phyloP scores from a whole-genome alignment of 1,140 invertebrate species.

The Polyergus mexicanus region DNA sequence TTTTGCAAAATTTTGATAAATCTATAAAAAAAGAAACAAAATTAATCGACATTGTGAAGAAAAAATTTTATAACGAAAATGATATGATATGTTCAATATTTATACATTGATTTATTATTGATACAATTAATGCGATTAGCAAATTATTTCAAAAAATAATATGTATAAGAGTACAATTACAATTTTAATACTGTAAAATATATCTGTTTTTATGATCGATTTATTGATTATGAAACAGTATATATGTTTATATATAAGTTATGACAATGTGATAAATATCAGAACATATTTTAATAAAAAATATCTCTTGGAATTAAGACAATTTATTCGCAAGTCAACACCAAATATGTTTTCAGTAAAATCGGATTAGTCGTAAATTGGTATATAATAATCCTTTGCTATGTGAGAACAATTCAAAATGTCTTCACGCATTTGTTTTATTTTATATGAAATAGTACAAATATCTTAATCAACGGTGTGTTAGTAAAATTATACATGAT shows the following conservation, averaged over 20 bases:
- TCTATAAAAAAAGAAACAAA: not conserved
- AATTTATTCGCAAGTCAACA: conserved; percentile 25
- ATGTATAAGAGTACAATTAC: not conserved
- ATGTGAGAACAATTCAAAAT: not conserved
- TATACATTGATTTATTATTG: not conserved
- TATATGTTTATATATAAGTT: not conserved
- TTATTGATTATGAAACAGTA: not conserved
- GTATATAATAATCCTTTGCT: not conserved
- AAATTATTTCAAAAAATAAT: conserved; percentile 7
- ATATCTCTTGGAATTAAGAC: not conserved
- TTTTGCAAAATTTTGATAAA: not conserved
- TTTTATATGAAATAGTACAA: not conserved
- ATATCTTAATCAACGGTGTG: not conserved
- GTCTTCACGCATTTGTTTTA: conserved; percentile 10
- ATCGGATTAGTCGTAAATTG: not conserved
- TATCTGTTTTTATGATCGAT: not conserved
- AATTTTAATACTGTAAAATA: not conserved
- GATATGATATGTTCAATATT: not conserved
- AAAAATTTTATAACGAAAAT: not conserved
- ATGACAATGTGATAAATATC: conserved; percentile 13
- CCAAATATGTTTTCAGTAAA: not conserved
- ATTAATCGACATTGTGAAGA: not conserved
- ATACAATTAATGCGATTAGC: not conserved
- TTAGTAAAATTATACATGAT: conserved; percentile 29
- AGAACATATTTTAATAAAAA: conserved; percentile 41